phyloP scores from a whole-genome alignment of 2,113 vertebrate species.

The Scophthalmus maximus region DNA sequence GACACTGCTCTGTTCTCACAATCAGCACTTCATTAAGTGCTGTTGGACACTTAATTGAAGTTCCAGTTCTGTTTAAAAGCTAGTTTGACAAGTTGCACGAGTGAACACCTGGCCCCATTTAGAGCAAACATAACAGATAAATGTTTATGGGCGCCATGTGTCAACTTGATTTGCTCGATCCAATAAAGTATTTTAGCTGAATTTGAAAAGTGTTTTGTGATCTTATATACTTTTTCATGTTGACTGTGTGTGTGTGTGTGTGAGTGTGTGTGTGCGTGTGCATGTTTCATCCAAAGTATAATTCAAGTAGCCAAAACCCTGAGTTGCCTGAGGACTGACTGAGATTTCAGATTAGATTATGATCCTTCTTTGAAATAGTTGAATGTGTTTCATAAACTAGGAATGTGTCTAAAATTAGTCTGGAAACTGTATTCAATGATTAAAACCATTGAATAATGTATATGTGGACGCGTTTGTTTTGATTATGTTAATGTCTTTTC shows the following conservation, averaged over 20 bases:
- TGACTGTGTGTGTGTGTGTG: slow-evolving; percentile 4
- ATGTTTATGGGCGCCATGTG: slow-evolving; percentile 65
- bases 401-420: background rate
- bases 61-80: slow-evolving; percentile 74
- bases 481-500: background rate
- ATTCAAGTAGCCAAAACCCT: slow-evolving; percentile 25
- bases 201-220: slow-evolving; percentile 9
- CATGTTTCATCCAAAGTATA: slow-evolving; percentile 13
- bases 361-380: slow-evolving; percentile 14
- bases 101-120: slow-evolving; percentile 61
- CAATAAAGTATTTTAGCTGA: slow-evolving; percentile 18
- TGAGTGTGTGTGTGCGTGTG: background rate
- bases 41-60: slow-evolving; percentile 76
- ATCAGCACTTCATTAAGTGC: slow-evolving; percentile 77
- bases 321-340: slow-evolving; percentile 26
- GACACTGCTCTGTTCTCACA: slow-evolving; percentile 70
- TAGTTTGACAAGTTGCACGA: slow-evolving; percentile 69
- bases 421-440: background rate
- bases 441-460: background rate
- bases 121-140: slow-evolving; percentile 40
- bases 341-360: slow-evolving; percentile 21
- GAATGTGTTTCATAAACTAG: slow-evolving; percentile 11
- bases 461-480: background rate
- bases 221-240: slow-evolving; percentile 1
- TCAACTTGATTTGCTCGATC: slow-evolving; percentile 39